Evolutionary conservation across 2,888 invertebrate species (phyloP).

Genomic region (Oligia strigilis): DNA sequence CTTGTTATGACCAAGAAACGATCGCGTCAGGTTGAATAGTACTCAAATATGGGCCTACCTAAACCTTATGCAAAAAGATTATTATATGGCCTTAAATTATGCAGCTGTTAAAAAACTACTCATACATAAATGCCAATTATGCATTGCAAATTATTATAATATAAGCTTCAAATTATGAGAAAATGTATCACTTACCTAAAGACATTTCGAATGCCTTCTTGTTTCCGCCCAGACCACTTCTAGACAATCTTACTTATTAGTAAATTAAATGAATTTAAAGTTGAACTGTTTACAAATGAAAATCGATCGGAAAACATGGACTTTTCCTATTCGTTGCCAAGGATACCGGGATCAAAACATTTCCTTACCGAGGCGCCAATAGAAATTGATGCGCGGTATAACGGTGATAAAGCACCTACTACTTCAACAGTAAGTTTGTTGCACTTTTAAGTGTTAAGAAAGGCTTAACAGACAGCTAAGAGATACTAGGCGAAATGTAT

Average conservation of each 20-base stretch:
- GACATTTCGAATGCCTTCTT: slow-evolving; percentile 17
- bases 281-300: slow-evolving; percentile 45
- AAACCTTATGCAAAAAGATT: background rate
- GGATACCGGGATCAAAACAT: slow-evolving; percentile 73
- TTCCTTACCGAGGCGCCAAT: slow-evolving; percentile 11
- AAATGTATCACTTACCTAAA: slow-evolving; percentile 26
- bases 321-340: slow-evolving; percentile 64
- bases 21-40: background rate
- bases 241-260: background rate
- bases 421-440: background rate
- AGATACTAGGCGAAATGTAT: background rate
- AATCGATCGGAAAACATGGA: slow-evolving; percentile 52
- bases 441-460: background rate
- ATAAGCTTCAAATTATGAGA: background rate
- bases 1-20: background rate
- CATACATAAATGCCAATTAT: background rate
- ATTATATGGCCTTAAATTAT: background rate
- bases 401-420: background rate
- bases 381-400: slow-evolving; percentile 5
- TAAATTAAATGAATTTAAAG: slow-evolving; percentile 13
- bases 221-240: background rate
- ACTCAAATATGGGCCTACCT: too few species aligned
- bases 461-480: background rate
- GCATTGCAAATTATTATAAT: background rate
- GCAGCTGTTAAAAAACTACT: background rate